Conservation (phyloP, 2,797 vertebrate genomes). For the Alcedo quadribrachys region DNA sequence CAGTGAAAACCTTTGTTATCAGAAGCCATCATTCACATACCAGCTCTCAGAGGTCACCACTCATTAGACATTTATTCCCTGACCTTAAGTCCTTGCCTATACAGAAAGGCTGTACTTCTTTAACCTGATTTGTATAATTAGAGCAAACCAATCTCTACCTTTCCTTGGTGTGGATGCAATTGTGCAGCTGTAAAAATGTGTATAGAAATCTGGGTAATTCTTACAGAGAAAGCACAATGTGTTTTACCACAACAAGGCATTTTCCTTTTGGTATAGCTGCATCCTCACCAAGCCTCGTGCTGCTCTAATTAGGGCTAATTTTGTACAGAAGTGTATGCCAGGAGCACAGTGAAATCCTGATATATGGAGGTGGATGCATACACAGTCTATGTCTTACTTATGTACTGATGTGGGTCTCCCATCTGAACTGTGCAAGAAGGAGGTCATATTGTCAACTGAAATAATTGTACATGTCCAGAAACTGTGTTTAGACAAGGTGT, state of each 20-base stretch:
- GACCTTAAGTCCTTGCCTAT: not conserved
- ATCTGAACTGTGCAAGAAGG: not conserved
- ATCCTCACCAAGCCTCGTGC: not conserved
- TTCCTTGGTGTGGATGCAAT: not conserved
- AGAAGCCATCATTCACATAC: not conserved
- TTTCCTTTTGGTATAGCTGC: not conserved
- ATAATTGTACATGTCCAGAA: not conserved
- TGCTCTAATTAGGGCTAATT: constrained; percentile 6
- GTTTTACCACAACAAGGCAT: not conserved
- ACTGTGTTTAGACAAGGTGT: not conserved
- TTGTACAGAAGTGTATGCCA: not conserved
- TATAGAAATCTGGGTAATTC: not conserved
- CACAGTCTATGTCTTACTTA: not conserved
- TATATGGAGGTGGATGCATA: not conserved
- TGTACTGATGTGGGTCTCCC: not conserved
- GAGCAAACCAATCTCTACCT: not conserved
- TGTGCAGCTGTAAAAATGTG: not conserved
- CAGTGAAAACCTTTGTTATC: not conserved
- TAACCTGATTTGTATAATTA: not conserved
- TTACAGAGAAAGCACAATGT: not conserved
- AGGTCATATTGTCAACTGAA: not conserved
- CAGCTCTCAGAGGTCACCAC: not conserved
- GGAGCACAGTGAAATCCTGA: not conserved
- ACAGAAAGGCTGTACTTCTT: not conserved
- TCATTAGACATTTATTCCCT: not conserved